These are phyloP conservation scores for Sialia sialis DNA, from an alignment of 2,113 vertebrate genomes.

Conservation along the genomic window DNA sequence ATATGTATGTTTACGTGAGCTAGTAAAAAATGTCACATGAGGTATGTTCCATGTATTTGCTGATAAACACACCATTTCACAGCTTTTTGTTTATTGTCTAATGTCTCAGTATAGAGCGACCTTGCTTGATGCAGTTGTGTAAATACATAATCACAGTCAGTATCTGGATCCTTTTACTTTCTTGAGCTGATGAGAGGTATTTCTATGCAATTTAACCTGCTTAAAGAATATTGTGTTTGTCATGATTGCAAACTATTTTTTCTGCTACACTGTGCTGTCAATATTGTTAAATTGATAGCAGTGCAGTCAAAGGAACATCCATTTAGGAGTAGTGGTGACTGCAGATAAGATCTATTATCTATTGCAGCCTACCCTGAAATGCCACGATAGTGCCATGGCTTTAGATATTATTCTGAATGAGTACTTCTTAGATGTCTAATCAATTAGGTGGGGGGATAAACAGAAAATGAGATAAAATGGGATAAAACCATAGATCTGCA, in stretches of 20 bases:
- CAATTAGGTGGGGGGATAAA: background rate
- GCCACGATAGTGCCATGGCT: background rate
- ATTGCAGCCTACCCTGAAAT: background rate
- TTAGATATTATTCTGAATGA: background rate
- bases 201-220: background rate
- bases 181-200: background rate
- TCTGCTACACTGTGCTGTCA: background rate
- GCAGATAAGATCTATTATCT: background rate
- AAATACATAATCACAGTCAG: background rate
- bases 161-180: background rate
- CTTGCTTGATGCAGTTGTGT: background rate
- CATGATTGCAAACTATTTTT: background rate
- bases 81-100: background rate
- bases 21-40: background rate
- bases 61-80: background rate
- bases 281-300: background rate
- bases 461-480: background rate
- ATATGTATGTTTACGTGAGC: background rate
- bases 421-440: background rate
- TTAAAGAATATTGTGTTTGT: background rate
- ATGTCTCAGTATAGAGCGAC: background rate
- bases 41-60: fast-evolving
- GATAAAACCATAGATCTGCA: background rate
- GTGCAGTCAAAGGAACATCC: background rate
- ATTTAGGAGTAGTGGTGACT: background rate